A percentile compares a stretch with the other conserved stretches of the same genome.
Conservation (phyloP, 2,113 vertebrate genomes). For the Prolemur simus region DNA sequence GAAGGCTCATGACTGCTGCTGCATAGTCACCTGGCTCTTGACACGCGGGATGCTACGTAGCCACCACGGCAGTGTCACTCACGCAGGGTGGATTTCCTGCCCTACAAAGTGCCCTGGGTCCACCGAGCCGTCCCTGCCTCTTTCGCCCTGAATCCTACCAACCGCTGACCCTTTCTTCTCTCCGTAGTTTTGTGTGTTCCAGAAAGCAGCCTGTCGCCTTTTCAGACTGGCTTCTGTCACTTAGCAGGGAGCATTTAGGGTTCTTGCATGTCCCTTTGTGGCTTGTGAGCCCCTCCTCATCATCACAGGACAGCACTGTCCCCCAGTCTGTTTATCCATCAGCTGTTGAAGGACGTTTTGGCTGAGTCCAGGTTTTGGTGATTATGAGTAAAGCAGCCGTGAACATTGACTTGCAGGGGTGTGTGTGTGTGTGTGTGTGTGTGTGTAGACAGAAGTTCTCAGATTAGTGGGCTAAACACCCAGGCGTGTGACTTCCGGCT, state of each 20-base stretch:
- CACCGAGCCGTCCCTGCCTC: accelerated
- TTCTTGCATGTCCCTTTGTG: accelerated
- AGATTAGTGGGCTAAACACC: accelerated
- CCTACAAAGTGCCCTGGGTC: accelerated
- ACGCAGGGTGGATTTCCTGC: accelerated
- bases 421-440: no score
- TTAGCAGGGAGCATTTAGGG: accelerated
- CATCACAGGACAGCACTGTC: accelerated
- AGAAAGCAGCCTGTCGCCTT: accelerated
- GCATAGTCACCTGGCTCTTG: accelerated
- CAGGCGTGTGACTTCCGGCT: accelerated
- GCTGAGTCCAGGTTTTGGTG: not conserved
- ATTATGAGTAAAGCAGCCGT: accelerated
- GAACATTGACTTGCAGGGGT: no score
- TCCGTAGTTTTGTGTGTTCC: no score
- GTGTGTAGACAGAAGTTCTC: not conserved
- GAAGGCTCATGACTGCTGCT: accelerated
- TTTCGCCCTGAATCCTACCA: accelerated
- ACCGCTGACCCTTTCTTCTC: accelerated
- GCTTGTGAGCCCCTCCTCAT: accelerated
- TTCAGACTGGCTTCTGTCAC: not conserved
- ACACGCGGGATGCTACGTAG: accelerated
- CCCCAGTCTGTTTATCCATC: accelerated
- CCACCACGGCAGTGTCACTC: accelerated
- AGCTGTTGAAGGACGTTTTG: accelerated